A percentile compares a stretch with the other conserved stretches of the same genome.
Evolutionary conservation across 2,113 vertebrate species (phyloP).

Genomic region (Terrapene triunguis): DNA sequence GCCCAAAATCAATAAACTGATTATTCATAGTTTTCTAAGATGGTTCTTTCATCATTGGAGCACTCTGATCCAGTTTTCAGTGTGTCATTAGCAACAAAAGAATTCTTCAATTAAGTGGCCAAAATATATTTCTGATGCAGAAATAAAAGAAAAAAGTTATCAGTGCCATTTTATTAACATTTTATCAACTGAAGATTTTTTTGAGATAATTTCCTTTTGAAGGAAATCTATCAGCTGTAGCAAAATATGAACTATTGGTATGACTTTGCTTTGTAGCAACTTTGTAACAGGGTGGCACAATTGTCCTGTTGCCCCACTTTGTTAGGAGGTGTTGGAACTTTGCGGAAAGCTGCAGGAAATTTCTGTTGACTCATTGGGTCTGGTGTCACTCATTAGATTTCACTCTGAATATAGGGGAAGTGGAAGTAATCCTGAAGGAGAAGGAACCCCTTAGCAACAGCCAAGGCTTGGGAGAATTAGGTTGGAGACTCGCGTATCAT

Average conservation of each 20-base stretch:
- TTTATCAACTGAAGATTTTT: neutral
- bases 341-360: neutral
- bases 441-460: neutral
- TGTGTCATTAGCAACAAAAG: neutral
- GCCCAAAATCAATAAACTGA: neutral
- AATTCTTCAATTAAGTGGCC: neutral
- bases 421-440: neutral
- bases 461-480: neutral
- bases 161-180: neutral
- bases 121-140: neutral
- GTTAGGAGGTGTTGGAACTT: neutral
- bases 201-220: neutral
- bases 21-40: neutral
- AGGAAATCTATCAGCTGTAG: neutral
- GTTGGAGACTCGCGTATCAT: neutral
- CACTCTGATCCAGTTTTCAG: neutral
- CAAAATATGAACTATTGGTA: neutral
- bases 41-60: neutral
- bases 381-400: neutral
- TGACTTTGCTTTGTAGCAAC: neutral
- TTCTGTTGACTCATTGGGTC: neutral
- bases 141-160: neutral
- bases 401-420: neutral
- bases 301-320: neutral
- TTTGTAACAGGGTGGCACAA: neutral